Conservation (phyloP, 2,888 invertebrate species). For the Archips crataeganus region DNA sequence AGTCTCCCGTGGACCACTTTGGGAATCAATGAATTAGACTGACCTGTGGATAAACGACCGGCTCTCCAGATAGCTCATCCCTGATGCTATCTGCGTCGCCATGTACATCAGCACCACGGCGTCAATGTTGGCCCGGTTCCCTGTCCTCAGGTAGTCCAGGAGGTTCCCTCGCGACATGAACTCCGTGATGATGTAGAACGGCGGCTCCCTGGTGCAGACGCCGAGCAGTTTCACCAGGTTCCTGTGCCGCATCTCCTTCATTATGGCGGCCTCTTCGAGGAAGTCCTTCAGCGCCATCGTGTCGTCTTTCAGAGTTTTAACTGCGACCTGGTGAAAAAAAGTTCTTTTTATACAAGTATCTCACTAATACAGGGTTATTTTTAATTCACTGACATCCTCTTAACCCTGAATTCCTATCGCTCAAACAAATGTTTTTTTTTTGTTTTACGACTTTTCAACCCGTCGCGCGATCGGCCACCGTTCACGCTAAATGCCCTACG, state of each 20-base stretch:
- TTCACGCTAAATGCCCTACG: no score
- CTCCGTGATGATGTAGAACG: slow-evolving; percentile 99
- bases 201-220: slow-evolving; percentile 99
- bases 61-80: slow-evolving; percentile 99
- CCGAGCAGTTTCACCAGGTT: slow-evolving; percentile 99
- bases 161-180: slow-evolving; percentile 99
- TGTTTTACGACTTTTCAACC: no score
- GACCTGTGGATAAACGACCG: slow-evolving; percentile 97
- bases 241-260: slow-evolving; percentile 99
- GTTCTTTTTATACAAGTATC: background rate
- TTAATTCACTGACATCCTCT: no score
- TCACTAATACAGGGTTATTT: no score
- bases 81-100: slow-evolving; percentile 99
- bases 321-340: slow-evolving; percentile 89
- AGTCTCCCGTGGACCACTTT: no score
- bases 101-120: slow-evolving; percentile 99
- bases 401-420: no score
- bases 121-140: slow-evolving; percentile 94
- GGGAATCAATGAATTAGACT: no score
- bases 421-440: no score
- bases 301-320: slow-evolving; percentile 99
- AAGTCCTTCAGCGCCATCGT: slow-evolving; percentile 99
- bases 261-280: slow-evolving; percentile 99
- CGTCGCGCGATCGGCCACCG: no score
- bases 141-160: slow-evolving; percentile 96